phyloP scores from a whole-genome alignment of 2,888 invertebrate genomes.

The Pterostichus niger region DNA sequence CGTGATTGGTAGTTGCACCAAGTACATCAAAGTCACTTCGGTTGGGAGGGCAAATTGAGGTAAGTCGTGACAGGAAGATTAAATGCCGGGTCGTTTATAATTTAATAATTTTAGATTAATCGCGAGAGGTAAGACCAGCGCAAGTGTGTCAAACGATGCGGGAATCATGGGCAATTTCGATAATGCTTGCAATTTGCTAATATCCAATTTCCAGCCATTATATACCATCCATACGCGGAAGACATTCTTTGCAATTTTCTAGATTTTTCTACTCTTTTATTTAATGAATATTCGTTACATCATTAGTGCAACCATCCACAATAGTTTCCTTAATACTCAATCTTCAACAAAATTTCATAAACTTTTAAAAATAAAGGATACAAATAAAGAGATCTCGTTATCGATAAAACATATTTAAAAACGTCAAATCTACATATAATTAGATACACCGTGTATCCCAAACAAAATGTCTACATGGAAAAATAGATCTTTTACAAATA shows the following conservation, averaged over 20 bases:
- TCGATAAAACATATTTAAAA: too few species aligned
- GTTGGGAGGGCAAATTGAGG: slow-evolving; percentile 57
- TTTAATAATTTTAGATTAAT: slow-evolving; percentile 66
- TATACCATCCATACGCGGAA: slow-evolving; percentile 36
- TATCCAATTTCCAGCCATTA: slow-evolving; percentile 50
- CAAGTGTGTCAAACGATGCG: slow-evolving; percentile 61
- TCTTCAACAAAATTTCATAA: not conserved
- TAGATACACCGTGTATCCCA: too few species aligned
- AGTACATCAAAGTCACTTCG: slow-evolving; percentile 17
- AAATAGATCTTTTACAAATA: too few species aligned
- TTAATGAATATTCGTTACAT: slow-evolving; percentile 46
- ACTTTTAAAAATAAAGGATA: not conserved
- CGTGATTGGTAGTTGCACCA: slow-evolving; percentile 24
- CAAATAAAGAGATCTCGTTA: too few species aligned
- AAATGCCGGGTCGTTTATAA: slow-evolving; percentile 64
- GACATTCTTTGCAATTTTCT: slow-evolving; percentile 33
- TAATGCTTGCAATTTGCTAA: slow-evolving; percentile 49
- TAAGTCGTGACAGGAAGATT: slow-evolving; percentile 63
- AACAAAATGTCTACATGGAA: too few species aligned
- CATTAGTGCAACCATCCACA: slow-evolving; percentile 24
- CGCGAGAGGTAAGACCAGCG: slow-evolving; percentile 59
- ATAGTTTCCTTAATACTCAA: not conserved
- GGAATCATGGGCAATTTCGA: slow-evolving; percentile 60
- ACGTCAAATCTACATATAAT: too few species aligned
- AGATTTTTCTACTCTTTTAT: slow-evolving; percentile 20